A percentile compares a stretch with the other conserved stretches of the same genome.
These are phyloP conservation scores for Pteronura brasiliensis DNA, from an alignment of 2,113 vertebrate species.

Conservation along the genomic window DNA sequence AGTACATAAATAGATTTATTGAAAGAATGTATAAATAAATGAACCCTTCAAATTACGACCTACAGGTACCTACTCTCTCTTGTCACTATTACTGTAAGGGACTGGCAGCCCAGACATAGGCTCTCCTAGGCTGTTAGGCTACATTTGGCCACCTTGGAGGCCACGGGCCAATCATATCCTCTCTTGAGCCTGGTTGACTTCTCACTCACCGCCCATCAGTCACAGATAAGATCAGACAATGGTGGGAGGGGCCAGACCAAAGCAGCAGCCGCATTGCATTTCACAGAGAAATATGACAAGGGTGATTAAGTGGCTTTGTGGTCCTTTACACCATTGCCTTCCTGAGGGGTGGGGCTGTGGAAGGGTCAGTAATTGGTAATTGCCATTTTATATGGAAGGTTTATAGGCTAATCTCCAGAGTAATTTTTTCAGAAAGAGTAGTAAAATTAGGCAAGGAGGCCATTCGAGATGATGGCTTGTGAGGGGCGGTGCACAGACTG, in stretches of 20 bases:
- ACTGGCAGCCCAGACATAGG: not conserved
- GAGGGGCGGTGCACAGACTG: not conserved
- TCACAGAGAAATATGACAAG: not conserved
- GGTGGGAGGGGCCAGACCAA: not conserved
- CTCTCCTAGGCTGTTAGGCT: not conserved
- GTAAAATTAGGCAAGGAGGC: constrained; percentile 52
- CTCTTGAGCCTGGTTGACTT: not conserved
- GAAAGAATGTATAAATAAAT: not conserved
- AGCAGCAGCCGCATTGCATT: not conserved
- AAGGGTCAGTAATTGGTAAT: constrained; percentile 65
- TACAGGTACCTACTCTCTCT: not conserved
- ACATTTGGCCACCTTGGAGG: not conserved
- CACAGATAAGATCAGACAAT: not conserved
- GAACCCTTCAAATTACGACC: not conserved
- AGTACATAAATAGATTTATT: not conserved
- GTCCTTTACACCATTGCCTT: not conserved
- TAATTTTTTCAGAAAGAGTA: constrained; percentile 67
- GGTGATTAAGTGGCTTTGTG: not conserved
- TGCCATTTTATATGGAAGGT: constrained; percentile 58
- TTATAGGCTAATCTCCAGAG: constrained; percentile 70
- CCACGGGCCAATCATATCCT: not conserved
- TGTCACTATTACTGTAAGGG: not conserved
- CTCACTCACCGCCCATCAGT: not conserved
- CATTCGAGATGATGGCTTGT: not conserved
- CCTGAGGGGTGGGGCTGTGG: constrained; percentile 14